phyloP scores from a whole-genome alignment of 2,797 vertebrate species.

The Crax fasciolata region DNA sequence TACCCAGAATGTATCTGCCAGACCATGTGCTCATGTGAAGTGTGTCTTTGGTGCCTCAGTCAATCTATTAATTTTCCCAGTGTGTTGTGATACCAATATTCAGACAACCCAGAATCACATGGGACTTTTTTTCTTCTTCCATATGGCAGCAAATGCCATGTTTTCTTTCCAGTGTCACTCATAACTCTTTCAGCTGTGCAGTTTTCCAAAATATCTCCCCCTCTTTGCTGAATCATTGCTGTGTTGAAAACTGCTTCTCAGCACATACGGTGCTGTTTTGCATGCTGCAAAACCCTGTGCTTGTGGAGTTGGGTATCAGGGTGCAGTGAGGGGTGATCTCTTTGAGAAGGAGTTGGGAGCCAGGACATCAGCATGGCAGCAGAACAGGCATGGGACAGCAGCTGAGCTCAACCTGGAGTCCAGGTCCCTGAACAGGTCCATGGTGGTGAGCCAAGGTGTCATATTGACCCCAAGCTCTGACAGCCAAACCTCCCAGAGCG shows the following conservation, averaged over 20 bases:
- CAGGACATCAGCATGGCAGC: accelerated
- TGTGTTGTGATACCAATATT: background rate
- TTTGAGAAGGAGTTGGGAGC: background rate
- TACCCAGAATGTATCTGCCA: background rate
- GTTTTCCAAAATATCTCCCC: background rate
- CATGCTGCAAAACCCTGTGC: background rate
- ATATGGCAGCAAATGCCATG: background rate
- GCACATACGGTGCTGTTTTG: accelerated
- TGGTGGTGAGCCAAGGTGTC: background rate
- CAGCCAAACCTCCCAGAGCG: background rate
- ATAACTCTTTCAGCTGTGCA: background rate
- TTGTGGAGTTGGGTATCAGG: accelerated
- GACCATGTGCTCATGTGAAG: background rate
- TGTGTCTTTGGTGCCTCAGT: background rate
- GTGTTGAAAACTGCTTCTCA: background rate
- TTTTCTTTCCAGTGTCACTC: background rate
- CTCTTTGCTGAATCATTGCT: background rate
- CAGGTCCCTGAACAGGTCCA: background rate
- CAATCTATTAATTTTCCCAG: background rate
- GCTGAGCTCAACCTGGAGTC: background rate
- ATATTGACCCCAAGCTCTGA: background rate
- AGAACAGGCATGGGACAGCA: background rate
- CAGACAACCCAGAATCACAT: background rate
- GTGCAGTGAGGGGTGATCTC: background rate
- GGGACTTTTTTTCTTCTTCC: background rate